Evolutionary conservation across 2,113 vertebrate species (phyloP), one percentile per base, ranked within the genome.

Genomic region (Nesospiza acunhae): DNA sequence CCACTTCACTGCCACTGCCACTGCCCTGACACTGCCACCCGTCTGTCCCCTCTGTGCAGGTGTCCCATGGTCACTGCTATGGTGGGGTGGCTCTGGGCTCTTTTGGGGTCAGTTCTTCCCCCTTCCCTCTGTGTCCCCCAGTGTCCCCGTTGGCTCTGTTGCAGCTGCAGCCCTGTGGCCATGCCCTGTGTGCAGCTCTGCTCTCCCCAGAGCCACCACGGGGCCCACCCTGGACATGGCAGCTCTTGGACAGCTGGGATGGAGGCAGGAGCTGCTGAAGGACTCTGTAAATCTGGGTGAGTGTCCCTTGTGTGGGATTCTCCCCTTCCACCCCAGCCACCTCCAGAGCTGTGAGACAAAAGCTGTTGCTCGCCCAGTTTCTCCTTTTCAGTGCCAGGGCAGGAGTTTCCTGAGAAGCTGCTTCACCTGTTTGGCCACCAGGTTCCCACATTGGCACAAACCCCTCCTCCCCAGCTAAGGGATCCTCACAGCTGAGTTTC

Each of bases 271-370:
- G 74, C 39, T 88, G 56, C 83, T 39, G 30, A 24, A n/a, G 52
- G 79, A 26, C 18, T 18, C 23, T 37, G 13, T 13, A 3, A 58
- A 35, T 35, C 46, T 4, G 0, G 28, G 27, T 8, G 37, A 56
- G 21, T 15, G 10, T 41, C 17, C 2, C 11, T 0, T 0, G 4
- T 12, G 56, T 42, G 24, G 31, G n/a, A 21, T 39, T 46, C 1
- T 70, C 52, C 39, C 23, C 33, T 46, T 64, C 42, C 19, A 27
- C 35, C 18, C 13, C 41, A 39, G 16, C 28, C 27, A 2, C n/a
- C 30, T 73, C 63, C 1, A 6, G 9, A 47, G 66, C 52, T 52
- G 14, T 11, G 39, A 44, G 24, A 24, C 33, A 80, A 47, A 79
- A 49, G 1, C 62, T 31, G 27, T 6, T 37, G 41, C 63, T 74